These are phyloP conservation scores for Lasioglossum oenotherae DNA, from an alignment of 2,888 invertebrate genomes.

Conservation along the genomic window DNA sequence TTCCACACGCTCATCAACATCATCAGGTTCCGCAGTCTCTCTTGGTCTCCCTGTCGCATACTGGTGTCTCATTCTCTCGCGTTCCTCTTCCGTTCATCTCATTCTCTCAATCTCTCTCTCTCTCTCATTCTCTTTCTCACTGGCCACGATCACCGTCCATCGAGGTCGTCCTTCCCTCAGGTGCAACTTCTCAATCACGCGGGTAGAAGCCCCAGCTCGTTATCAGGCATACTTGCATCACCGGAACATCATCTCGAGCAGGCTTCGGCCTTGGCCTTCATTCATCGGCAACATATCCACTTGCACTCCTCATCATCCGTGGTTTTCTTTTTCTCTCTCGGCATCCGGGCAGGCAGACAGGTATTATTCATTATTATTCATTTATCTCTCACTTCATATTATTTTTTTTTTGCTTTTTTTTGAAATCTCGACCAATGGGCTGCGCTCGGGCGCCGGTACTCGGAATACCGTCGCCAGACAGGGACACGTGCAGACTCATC, in stretches of 20 bases:
- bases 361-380: conserved; percentile 51
- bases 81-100: conserved; percentile 30
- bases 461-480: conserved; percentile 73
- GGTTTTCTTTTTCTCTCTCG: conserved; percentile 58
- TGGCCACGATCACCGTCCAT: conserved; percentile 65
- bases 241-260: conserved; percentile 62
- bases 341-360: conserved; percentile 72
- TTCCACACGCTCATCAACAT: conserved; percentile 23
- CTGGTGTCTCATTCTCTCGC: conserved; percentile 48
- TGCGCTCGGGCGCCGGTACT: conserved; percentile 67
- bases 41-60: conserved; percentile 57
- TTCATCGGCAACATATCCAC: conserved; percentile 78
- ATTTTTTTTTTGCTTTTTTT: conserved; percentile 2
- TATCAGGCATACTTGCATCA: conserved; percentile 73
- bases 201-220: conserved; percentile 67
- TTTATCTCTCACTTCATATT: conserved; percentile 39
- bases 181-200: conserved; percentile 70
- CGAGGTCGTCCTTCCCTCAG: conserved; percentile 65
- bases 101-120: conserved; percentile 34
- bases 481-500: conserved; percentile 81
- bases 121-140: conserved; percentile 49
- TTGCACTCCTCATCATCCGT: conserved; percentile 76
- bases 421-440: conserved; percentile 61
- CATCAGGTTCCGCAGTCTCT: conserved; percentile 40
- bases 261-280: conserved; percentile 71